Evolutionary conservation across 1,140 invertebrate species (phyloP), one percentile per base, ranked within the genome.

Genomic region (Macrobrachium rosenbergii): DNA sequence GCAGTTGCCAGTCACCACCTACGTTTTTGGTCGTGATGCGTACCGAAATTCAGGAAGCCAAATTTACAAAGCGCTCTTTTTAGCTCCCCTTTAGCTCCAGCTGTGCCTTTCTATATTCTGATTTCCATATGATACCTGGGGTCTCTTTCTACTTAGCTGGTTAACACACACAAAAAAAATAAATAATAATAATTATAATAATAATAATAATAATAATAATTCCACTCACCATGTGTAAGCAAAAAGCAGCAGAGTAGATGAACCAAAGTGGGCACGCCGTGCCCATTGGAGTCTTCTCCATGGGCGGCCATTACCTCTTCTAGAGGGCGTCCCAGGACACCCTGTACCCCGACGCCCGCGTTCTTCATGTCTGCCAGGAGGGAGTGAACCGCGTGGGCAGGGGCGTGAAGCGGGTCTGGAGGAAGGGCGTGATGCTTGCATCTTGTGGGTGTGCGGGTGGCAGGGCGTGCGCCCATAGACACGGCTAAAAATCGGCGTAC

Each of bases 261-360:
- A 21, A 86, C 84, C n/a, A 86, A 78, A 28, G 84, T 80, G 62
- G 84, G 84, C 63, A 86, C 84, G 45, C 84, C 84, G 21, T 86
- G 84, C 10, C 77, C 77, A 21, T 59, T 86, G 19, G 64, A 45
- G 58, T 86, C 84, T 58, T 86, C 84, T 10, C 84, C 84, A 37
- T 86, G 84, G 23, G 77, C 84, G n/a, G 84, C 84, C 84, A 86
- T 86, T 10, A 86, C 84, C 64, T 86, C 84, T 28, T 86, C 84
- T 52, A 86, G 19, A 7, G 84, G 84, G 67, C 84, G 84, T 12
- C 84, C 84, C 43, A 86, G 84, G 37, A 86, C 77, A 19, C 84
- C 84, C 84, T 86, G 84, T 43, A 86, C 84, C 17, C 84, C 84
- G 62, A 86, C 84, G 17, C 84, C 84, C n/a, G 84, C 84, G 58